A percentile compares a stretch with the other conserved stretches of the same genome.
Evolutionary conservation across 64 coral and sea anemone species (phyloP).

Genomic region (Dendrophyllia cribrosa): DNA sequence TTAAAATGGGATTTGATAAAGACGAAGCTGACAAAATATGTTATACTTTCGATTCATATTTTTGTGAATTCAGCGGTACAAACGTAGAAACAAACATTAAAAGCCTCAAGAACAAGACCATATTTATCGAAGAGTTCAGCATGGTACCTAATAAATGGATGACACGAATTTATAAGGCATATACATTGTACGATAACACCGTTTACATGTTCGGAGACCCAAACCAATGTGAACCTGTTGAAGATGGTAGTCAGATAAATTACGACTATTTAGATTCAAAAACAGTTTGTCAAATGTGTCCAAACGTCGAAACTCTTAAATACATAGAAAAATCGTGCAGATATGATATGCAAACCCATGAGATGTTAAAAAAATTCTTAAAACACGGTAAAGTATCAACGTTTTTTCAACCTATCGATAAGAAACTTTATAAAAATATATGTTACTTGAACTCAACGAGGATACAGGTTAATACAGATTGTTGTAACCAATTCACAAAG

Average conservation of each 20-base stretch:
- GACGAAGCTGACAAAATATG: constrained; percentile 39
- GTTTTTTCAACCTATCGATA: constrained; percentile 10
- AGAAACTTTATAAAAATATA: constrained; percentile 13
- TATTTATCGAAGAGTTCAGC: constrained; percentile 57
- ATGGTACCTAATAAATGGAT: constrained; percentile 53
- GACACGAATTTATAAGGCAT: constrained; percentile 8
- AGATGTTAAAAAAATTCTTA: not conserved
- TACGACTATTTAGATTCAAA: not conserved
- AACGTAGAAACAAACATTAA: not conserved
- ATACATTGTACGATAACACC: not conserved
- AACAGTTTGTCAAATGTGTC: too few species aligned
- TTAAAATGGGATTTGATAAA: too few species aligned
- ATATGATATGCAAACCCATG: constrained; percentile 7
- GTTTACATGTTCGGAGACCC: not conserved
- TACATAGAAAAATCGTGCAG: constrained; percentile 7
- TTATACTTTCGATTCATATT: constrained; percentile 27
- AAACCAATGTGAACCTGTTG: not conserved
- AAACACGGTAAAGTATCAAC: constrained; percentile 28
- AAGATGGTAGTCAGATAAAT: not conserved
- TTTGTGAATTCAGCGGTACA: constrained; percentile 18
- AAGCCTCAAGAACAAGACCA: constrained; percentile 2
- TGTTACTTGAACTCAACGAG: constrained; percentile 29
- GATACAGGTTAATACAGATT: not conserved
- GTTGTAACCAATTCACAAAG: too few species aligned
- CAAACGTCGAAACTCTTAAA: not conserved